Percentiles rank a stretch among this genome's conserved stretches.
These are phyloP conservation scores for Fulmarus glacialis DNA, from an alignment of 2,113 vertebrate species.

Conservation along the genomic window DNA sequence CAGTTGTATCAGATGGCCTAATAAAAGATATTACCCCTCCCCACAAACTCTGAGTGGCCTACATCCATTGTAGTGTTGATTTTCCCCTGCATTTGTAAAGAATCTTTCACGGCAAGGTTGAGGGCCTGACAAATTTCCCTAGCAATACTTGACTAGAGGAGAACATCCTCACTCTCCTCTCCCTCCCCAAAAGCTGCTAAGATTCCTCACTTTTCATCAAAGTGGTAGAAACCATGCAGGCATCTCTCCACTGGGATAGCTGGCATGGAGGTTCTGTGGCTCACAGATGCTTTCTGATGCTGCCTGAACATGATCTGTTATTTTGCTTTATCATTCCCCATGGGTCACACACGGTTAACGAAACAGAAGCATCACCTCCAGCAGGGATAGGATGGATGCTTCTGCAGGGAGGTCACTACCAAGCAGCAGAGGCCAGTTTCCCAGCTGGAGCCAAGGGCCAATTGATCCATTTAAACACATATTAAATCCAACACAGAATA, in stretches of 20 bases:
- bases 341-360: not conserved
- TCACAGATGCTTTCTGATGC: not conserved
- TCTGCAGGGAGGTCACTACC: not conserved
- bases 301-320: not conserved
- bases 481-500: not conserved
- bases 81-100: not conserved
- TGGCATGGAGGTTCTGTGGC: fast-evolving
- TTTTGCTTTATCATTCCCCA: not conserved
- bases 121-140: not conserved
- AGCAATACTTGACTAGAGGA: not conserved
- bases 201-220: not conserved
- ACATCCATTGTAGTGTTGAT: not conserved
- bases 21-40: not conserved
- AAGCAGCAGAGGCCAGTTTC: not conserved
- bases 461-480: not conserved
- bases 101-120: not conserved
- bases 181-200: fast-evolving
- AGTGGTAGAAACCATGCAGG: not conserved
- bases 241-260: not conserved
- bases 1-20: not conserved
- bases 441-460: not conserved
- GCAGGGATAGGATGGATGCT: not conserved
- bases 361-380: not conserved
- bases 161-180: not conserved
- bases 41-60: not conserved